Percentiles rank a stretch among this genome's conserved stretches.
These are phyloP conservation scores for Ennomos erosarius DNA, from an alignment of 2,888 invertebrate species.

Conservation along the genomic window DNA sequence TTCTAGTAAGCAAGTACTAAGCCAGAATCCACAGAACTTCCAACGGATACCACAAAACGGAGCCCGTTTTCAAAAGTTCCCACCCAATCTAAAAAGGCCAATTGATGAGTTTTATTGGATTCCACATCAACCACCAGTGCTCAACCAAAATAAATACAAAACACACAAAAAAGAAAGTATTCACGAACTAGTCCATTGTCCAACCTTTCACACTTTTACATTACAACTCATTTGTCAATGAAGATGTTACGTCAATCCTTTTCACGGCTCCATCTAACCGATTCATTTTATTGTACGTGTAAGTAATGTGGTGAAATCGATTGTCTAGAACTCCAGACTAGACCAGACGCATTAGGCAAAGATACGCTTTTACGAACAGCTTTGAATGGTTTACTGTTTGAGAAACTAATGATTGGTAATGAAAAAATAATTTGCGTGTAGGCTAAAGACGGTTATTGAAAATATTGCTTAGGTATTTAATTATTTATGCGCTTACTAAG, in stretches of 20 bases:
- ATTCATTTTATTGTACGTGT: constrained; percentile 14
- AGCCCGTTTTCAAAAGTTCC: no score
- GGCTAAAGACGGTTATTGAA: no score
- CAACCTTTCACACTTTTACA: constrained; percentile 21
- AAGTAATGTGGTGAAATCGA: constrained; percentile 16
- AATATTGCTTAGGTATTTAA: no score
- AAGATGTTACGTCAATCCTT: not conserved
- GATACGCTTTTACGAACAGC: constrained; percentile 4
- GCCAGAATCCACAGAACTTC: no score
- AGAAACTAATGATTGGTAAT: constrained; percentile 5
- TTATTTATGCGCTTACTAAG: no score
- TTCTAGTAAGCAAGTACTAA: no score
- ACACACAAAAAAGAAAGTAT: not conserved
- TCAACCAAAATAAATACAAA: no score
- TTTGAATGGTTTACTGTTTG: constrained; percentile 4
- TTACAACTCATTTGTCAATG: constrained; percentile 17
- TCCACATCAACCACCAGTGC: no score
- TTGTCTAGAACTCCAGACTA: constrained; percentile 4
- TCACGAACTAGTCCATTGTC: not conserved
- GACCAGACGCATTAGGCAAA: constrained; percentile 5
- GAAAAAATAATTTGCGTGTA: not conserved
- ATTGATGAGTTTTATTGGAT: no score
- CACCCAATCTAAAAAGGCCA: no score
- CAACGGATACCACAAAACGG: no score
- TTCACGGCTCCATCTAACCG: constrained; percentile 5